Evolutionary conservation across 2,797 vertebrate genomes (phyloP).

Genomic region (Acanthornis magna): DNA sequence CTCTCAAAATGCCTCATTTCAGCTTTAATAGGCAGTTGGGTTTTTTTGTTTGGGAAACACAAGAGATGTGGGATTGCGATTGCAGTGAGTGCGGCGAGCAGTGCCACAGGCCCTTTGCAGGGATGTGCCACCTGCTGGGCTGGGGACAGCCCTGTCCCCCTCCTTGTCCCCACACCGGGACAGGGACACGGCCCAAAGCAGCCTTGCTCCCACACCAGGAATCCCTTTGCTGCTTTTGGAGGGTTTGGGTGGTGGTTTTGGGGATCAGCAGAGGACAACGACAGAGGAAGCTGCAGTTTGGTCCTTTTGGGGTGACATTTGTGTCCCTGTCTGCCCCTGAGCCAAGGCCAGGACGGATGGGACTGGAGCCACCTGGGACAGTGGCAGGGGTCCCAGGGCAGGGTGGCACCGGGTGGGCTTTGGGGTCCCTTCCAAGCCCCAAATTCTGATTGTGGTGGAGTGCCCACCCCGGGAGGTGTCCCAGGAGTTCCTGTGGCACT

Average conservation of each 20-base stretch:
- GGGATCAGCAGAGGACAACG: background rate
- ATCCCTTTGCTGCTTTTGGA: background rate
- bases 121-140: background rate
- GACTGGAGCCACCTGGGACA: fast-evolving
- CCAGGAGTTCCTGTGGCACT: background rate
- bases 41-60: background rate
- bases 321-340: background rate
- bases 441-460: background rate
- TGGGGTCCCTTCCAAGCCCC: background rate
- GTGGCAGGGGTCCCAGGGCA: background rate
- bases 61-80: background rate
- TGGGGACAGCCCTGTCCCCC: background rate
- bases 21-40: background rate
- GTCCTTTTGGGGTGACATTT: background rate
- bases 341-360: background rate
- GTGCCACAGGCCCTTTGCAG: fast-evolving
- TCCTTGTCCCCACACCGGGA: fast-evolving
- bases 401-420: background rate
- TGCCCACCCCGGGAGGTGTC: background rate
- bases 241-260: background rate
- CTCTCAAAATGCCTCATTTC: slow-evolving; percentile 23
- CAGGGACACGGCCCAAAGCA: fast-evolving
- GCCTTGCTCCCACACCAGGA: fast-evolving
- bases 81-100: background rate
- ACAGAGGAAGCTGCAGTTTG: background rate